phyloP scores from a whole-genome alignment of 2,797 vertebrate species.

The Emydoidea blandingii region DNA sequence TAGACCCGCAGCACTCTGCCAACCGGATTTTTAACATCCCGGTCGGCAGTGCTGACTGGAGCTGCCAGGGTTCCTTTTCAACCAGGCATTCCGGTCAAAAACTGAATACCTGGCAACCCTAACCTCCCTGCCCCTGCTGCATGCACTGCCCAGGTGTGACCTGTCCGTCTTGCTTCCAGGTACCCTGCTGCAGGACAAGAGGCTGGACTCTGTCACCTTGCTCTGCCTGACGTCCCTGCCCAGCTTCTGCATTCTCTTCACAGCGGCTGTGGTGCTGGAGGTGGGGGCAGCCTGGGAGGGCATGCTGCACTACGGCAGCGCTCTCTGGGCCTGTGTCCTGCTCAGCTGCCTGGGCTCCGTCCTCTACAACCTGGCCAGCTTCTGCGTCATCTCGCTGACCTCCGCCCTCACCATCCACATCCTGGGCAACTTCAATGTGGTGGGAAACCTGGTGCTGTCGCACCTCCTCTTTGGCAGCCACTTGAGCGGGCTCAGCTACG shows the following conservation, averaged over 20 bases:
- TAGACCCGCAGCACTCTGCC: too few relatives aligned
- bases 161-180: conserved; percentile 77
- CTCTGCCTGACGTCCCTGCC: conserved; percentile 96
- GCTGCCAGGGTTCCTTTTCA: too few relatives aligned
- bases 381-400: conserved; percentile 93
- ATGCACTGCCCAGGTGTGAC: neutral
- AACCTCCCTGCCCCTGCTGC: neutral
- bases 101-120: too few relatives aligned
- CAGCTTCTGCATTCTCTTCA: conserved; percentile 93
- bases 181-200: conserved; percentile 93
- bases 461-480: conserved; percentile 91
- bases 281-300: conserved; percentile 87
- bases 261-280: conserved; percentile 89
- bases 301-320: conserved; percentile 82
- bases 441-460: conserved; percentile 94
- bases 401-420: conserved; percentile 97
- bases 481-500: conserved; percentile 90
- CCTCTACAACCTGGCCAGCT: conserved; percentile 97
- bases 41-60: too few relatives aligned
- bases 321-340: conserved; percentile 92
- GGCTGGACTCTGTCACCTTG: conserved; percentile 91
- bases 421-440: conserved; percentile 93
- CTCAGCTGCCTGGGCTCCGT: conserved; percentile 97
- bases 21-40: too few relatives aligned
- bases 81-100: too few relatives aligned